A percentile compares a stretch with the other conserved stretches of the same genome.
phyloP scores from a whole-genome alignment of 1,140 invertebrate species.

The Apocrypta bakeri region DNA sequence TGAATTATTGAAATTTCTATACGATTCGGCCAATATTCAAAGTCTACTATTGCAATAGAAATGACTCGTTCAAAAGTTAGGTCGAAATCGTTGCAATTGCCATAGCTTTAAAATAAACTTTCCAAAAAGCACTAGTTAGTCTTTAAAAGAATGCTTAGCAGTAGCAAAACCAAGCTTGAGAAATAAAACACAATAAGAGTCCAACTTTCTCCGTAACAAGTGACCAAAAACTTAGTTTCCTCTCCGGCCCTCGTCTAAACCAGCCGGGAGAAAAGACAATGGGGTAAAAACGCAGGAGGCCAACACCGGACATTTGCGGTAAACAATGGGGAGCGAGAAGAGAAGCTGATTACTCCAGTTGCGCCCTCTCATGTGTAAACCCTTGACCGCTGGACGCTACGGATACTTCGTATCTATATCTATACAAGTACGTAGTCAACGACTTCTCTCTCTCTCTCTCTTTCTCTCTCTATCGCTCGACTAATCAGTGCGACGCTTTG shows the following conservation, averaged over 20 bases:
- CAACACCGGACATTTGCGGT: background rate
- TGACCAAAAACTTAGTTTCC: conserved; percentile 26
- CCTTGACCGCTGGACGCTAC: conserved; percentile 1
- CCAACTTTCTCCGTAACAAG: conserved; percentile 2
- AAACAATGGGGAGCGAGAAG: conserved; percentile 45
- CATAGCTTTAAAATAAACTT: background rate
- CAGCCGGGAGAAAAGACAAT: background rate
- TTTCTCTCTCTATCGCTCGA: background rate
- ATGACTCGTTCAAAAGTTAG: too few species aligned
- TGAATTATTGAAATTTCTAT: too few species aligned
- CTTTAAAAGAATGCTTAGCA: background rate
- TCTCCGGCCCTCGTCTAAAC: background rate
- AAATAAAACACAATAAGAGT: conserved; percentile 12
- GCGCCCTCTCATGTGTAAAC: conserved; percentile 33
- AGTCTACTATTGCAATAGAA: too few species aligned
- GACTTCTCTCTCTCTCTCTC: conserved; percentile 4
- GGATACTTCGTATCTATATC: background rate
- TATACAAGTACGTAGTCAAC: background rate
- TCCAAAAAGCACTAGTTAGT: background rate
- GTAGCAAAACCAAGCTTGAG: background rate
- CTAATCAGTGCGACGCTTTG: conserved; percentile 27
- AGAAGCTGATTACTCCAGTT: conserved; percentile 31
- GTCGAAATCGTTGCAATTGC: background rate
- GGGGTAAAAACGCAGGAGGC: conserved; percentile 14
- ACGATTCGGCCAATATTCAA: too few species aligned